Percentiles rank a stretch among this genome's conserved stretches.
Conservation (phyloP, 2,797 vertebrate genomes). For the Trichosurus vulpecula region DNA sequence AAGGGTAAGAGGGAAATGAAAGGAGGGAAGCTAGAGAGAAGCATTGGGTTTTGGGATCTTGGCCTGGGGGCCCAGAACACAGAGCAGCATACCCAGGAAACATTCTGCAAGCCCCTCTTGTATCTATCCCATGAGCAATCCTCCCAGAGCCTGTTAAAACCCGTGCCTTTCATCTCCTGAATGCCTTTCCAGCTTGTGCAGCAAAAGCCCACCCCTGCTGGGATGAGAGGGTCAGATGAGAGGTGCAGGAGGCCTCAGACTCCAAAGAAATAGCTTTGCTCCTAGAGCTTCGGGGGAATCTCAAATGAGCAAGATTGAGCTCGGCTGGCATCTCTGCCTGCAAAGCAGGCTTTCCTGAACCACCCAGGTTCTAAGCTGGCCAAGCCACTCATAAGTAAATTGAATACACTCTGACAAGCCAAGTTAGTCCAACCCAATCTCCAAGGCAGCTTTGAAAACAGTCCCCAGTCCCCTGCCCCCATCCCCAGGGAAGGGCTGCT, state of each 20-base stretch:
- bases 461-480: background rate
- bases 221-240: conserved; percentile 8
- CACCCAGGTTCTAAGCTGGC: background rate
- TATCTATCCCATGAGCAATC: background rate
- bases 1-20: background rate
- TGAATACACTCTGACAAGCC: background rate
- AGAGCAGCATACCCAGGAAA: background rate
- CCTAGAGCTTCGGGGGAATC: background rate
- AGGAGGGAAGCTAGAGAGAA: background rate
- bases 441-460: background rate
- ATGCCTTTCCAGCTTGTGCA: background rate
- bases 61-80: background rate
- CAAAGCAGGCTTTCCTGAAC: background rate
- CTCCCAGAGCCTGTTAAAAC: background rate
- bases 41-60: background rate
- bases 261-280: conserved; percentile 12
- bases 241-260: background rate
- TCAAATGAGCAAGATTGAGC: background rate
- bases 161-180: background rate
- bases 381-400: background rate
- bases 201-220: background rate
- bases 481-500: background rate
- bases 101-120: background rate
- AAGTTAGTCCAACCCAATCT: background rate
- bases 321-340: background rate